Percentiles rank a stretch among this genome's conserved stretches.
Evolutionary conservation across 2,888 invertebrate genomes (phyloP).

Genomic region (Heliconius erato): DNA sequence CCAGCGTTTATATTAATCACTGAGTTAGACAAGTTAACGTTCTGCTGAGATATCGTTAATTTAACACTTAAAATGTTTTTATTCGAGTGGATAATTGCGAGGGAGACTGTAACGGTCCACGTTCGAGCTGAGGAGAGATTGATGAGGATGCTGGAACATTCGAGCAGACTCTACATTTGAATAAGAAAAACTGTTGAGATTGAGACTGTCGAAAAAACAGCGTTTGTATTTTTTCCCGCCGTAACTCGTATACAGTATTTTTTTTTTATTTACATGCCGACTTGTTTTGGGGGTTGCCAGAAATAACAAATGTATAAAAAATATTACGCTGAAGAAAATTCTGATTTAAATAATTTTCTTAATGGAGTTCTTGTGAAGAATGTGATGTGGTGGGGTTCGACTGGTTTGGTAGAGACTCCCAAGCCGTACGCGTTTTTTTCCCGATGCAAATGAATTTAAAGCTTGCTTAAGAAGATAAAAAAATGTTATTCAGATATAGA

Average conservation of each 20-base stretch:
- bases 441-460: too few relatives aligned
- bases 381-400: too few relatives aligned
- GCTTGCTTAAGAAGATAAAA: too few relatives aligned
- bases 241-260: constrained; percentile 61
- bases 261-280: constrained; percentile 44
- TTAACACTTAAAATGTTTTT: constrained; percentile 85
- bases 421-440: too few relatives aligned
- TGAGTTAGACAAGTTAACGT: constrained; percentile 77
- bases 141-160: constrained; percentile 80
- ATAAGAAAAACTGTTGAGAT: constrained; percentile 78
- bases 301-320: constrained; percentile 16
- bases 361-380: background rate
- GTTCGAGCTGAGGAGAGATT: constrained; percentile 78
- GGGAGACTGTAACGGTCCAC: constrained; percentile 78
- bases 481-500: too few relatives aligned
- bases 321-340: constrained; percentile 5
- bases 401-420: too few relatives aligned
- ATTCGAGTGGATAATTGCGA: constrained; percentile 84
- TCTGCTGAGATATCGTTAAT: constrained; percentile 82
- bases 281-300: constrained; percentile 22
- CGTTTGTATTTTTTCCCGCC: constrained; percentile 57
- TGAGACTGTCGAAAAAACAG: constrained; percentile 73
- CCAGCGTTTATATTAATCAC: constrained; percentile 74
- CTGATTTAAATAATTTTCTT: constrained; percentile 26
- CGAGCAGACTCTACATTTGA: constrained; percentile 79